These are phyloP conservation scores for Pangasianodon gigas DNA, from an alignment of 2,113 vertebrate genomes.

Conservation along the genomic window DNA sequence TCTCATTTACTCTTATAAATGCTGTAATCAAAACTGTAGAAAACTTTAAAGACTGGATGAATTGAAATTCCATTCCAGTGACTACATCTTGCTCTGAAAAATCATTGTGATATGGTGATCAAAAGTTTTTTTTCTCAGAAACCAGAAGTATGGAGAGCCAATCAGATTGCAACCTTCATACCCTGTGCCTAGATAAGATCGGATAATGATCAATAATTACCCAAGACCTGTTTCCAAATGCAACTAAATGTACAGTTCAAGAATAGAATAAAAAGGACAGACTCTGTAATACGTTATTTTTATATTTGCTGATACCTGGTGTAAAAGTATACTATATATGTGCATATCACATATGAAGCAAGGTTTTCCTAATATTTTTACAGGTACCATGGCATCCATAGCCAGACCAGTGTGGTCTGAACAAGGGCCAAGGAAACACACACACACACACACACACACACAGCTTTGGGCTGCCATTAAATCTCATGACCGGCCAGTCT, in stretches of 20 bases:
- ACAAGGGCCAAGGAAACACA: background rate
- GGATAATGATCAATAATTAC: background rate
- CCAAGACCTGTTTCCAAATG: background rate
- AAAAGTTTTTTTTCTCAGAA: background rate
- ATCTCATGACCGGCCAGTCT: background rate
- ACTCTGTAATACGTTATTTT: background rate
- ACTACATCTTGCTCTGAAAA: conserved; percentile 1
- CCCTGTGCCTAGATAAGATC: background rate
- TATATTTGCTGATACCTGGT: background rate
- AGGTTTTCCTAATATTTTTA: conserved; percentile 2
- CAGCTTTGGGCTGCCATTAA: background rate
- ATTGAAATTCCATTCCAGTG: background rate
- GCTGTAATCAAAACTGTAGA: background rate
- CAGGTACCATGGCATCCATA: background rate
- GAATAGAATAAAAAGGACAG: background rate
- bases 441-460: conserved; percentile 7
- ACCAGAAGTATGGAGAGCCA: background rate
- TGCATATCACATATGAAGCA: background rate
- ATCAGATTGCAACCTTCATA: background rate
- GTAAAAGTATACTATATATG: conserved; percentile 4
- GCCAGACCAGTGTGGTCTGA: conserved; percentile 46
- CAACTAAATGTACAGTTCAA: background rate
- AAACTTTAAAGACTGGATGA: background rate
- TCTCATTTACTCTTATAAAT: background rate
- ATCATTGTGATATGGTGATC: background rate